phyloP scores from a whole-genome alignment of 1,140 invertebrate species.

The Drosophila lowei region DNA sequence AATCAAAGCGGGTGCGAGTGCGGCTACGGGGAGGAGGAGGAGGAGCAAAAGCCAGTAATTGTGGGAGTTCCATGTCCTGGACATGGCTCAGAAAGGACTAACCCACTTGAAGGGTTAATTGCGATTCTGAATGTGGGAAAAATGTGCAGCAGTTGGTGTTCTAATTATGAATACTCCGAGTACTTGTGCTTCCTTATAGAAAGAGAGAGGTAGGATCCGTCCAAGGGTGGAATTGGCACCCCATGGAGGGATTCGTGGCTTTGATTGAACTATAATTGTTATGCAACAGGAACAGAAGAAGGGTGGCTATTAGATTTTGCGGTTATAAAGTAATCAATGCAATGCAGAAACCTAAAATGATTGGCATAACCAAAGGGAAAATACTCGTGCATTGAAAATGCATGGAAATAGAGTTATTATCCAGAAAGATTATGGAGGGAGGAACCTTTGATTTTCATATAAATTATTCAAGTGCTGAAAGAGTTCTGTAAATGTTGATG shows the following conservation, averaged over 20 bases:
- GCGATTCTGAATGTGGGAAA: conserved; percentile 65
- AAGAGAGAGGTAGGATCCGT: conserved; percentile 3
- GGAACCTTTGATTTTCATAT: too few species aligned
- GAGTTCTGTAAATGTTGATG: too few species aligned
- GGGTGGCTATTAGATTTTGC: conserved; percentile 7
- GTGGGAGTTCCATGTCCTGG: background rate
- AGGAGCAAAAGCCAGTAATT: background rate
- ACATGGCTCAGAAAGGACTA: conserved; percentile 2
- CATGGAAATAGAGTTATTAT: too few species aligned
- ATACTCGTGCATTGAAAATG: too few species aligned
- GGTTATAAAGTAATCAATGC: conserved; percentile 37
- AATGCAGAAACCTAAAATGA: background rate
- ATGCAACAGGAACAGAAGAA: conserved; percentile 7
- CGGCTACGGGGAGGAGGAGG: background rate
- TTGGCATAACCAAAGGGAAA: background rate
- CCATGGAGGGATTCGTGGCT: conserved; percentile 1
- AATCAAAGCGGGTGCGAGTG: conserved; percentile 39
- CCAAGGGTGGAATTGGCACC: conserved; percentile 4
- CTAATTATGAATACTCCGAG: conserved; percentile 43
- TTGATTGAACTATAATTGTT: conserved; percentile 38
- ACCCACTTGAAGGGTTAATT: conserved; percentile 58
- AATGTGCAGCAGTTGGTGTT: conserved; percentile 45
- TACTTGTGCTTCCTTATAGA: conserved; percentile 7
- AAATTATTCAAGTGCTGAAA: too few species aligned
- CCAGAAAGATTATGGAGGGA: too few species aligned